Conservation (phyloP, 2,797 vertebrate genomes). For the Novumbra hubbsi region DNA sequence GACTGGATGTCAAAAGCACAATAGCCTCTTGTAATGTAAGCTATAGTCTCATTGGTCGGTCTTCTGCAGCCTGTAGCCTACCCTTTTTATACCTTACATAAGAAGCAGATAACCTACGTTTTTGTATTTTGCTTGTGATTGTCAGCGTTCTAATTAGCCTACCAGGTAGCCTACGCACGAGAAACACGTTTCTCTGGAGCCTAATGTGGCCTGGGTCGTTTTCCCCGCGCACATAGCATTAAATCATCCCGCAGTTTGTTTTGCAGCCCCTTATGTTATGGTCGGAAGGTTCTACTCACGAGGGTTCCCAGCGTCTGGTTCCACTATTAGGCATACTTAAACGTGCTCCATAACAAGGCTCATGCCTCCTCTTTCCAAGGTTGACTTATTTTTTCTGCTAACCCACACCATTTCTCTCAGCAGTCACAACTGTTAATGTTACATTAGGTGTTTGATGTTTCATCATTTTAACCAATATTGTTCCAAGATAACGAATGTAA, state of each 20-base stretch:
- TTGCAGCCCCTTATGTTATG: conserved; percentile 62
- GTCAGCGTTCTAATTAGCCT: conserved; percentile 44
- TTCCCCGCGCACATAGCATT: conserved; percentile 48
- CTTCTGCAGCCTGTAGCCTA: background rate
- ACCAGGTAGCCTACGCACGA: conserved; percentile 46
- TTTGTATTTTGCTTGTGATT: conserved; percentile 12
- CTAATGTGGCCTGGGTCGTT: conserved; percentile 54
- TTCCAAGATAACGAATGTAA: conserved; percentile 53
- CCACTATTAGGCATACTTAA: conserved; percentile 46
- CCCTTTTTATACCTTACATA: background rate
- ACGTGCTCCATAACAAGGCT: conserved; percentile 27
- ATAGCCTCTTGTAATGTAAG: background rate
- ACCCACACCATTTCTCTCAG: conserved; percentile 47
- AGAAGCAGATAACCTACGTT: background rate
- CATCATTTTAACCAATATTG: conserved; percentile 62
- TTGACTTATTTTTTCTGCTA: conserved; percentile 36
- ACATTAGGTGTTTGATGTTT: conserved; percentile 60
- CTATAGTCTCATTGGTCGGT: background rate
- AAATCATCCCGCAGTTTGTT: conserved; percentile 62
- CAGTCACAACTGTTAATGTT: conserved; percentile 58
- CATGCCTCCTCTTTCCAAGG: conserved; percentile 40
- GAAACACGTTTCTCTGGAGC: conserved; percentile 57
- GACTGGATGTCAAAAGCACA: background rate
- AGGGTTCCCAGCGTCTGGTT: conserved; percentile 37
- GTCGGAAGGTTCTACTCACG: conserved; percentile 46